These are phyloP conservation scores for Acrossocheilus wenchowensis DNA, from an alignment of 2,797 vertebrate genomes.

Conservation along the genomic window DNA sequence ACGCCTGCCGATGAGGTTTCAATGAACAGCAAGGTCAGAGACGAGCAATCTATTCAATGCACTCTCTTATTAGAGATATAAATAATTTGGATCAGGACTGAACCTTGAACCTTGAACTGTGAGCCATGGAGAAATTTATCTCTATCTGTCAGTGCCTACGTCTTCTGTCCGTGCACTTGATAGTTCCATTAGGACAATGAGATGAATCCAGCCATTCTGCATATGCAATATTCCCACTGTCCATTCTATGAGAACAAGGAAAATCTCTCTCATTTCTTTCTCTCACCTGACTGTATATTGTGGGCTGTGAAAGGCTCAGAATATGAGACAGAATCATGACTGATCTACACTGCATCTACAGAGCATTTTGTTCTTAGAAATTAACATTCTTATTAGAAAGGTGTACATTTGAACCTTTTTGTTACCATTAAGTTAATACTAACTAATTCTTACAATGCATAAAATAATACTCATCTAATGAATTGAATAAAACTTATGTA, in stretches of 20 bases:
- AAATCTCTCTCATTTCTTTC: constrained; percentile 57
- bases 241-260: constrained; percentile 78
- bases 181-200: constrained; percentile 88
- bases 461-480: neutral
- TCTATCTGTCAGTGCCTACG: constrained; percentile 65
- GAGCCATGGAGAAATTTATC: constrained; percentile 80
- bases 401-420: too few species aligned
- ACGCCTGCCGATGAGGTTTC: constrained; percentile 72
- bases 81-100: constrained; percentile 90
- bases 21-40: constrained; percentile 87
- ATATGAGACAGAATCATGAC: neutral
- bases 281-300: constrained; percentile 1
- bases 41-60: constrained; percentile 85
- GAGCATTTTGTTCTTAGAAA: too few species aligned
- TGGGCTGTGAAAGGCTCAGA: neutral
- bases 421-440: too few species aligned
- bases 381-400: too few species aligned
- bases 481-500: neutral
- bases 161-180: constrained; percentile 55
- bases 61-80: constrained; percentile 95
- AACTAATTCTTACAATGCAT: neutral
- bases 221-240: constrained; percentile 76
- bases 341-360: neutral
- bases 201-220: constrained; percentile 76
- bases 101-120: constrained; percentile 93